Percentiles rank a stretch among this genome's conserved stretches.
These are phyloP conservation scores for Epinephelus cyanopodus DNA, from an alignment of 2,113 vertebrate genomes.

Conservation along the genomic window DNA sequence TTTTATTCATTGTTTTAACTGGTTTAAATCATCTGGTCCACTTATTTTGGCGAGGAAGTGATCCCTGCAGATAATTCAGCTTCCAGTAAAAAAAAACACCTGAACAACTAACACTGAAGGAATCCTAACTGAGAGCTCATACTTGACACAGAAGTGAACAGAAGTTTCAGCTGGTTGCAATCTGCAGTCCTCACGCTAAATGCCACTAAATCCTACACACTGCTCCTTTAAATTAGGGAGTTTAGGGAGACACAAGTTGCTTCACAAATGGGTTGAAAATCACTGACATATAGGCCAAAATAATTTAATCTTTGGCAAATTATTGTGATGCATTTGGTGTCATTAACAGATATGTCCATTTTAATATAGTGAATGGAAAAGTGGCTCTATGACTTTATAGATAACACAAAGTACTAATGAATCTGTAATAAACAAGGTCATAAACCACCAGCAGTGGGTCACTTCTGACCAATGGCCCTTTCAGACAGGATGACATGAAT, in stretches of 20 bases:
- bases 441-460: neutral
- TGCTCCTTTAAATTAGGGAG: neutral
- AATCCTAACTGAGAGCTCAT: no score
- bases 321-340: neutral
- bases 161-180: no score
- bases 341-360: neutral
- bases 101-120: no score
- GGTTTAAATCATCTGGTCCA: no score
- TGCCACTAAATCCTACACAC: no score
- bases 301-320: neutral
- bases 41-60: no score
- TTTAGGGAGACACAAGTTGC: neutral
- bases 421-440: neutral
- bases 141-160: no score
- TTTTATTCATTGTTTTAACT: no score
- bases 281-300: neutral
- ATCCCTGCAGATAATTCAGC: no score
- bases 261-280: neutral
- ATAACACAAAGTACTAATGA: neutral
- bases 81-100: no score
- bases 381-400: neutral
- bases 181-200: no score
- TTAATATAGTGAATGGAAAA: neutral
- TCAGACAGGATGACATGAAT: slow-evolving; percentile 1
- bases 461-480: neutral